Base-by-base conservation (phyloP, 2,888 invertebrate species). In the Cataglyphis cursor region DNA sequence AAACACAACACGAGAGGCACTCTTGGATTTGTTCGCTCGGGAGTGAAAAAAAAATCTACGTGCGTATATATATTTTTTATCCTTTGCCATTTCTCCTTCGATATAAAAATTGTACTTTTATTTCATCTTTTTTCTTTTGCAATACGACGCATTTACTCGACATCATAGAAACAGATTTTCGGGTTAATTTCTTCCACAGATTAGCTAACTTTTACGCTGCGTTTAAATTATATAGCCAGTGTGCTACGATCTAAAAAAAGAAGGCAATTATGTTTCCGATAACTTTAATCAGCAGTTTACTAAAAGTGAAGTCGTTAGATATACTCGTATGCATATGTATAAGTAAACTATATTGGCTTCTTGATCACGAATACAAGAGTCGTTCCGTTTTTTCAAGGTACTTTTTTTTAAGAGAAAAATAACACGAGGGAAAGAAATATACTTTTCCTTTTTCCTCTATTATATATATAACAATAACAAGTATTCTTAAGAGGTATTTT, bases 11-110 rank as follows among this genome's bases (percentile, higher is more conserved):
- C 35, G 28, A 72, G 44, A 80, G 78, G 73, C 73, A 73, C 44
- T 57, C 76, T 76, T 68, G 51, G 38, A 68, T 76, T 51, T 68
- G 75, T 8, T 65, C 18, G 38, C 65, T 76, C 65, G 38, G 24
- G 41, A 15, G 41, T 41, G n/a, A 35, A n/a, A 24, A n/a, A 24
- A 35, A 31, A n/a, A 31, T 15, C 21, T 38, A 24, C 24, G 28
- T 41, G 41, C 35, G 51, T 38, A 51, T 24, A 18, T 24, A 24
- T 12, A 15, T 44, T 18, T 12, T 8, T 35, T 15, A 24, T 75
- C 21, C 18, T 6, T 15, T n/a, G 35, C 44, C 15, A 15, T 3
- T 57, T 18, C 15, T 72, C 12, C 15, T 15, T 1, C 6, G 31
- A 38, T 31, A 21, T 18, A 10, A n/a, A 35, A 6, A 44, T 1